Conservation (phyloP, 2,797 vertebrate species). For the Propithecus deckenii region DNA sequence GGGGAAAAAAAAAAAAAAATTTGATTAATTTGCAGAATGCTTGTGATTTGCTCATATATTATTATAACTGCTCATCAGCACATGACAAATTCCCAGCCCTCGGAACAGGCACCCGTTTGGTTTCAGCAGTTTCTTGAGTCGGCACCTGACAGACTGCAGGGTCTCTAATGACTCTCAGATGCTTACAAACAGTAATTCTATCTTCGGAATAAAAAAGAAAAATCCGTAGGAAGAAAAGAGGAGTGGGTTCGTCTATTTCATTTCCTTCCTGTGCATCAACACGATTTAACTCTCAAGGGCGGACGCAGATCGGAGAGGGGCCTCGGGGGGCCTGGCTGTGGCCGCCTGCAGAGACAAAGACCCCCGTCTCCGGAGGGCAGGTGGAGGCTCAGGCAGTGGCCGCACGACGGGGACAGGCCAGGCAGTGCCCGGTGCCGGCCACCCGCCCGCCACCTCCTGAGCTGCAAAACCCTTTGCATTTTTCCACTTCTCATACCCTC, state of each 20-base stretch:
- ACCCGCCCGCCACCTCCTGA: neutral
- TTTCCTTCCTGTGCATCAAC: constrained; percentile 87
- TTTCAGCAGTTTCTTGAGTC: constrained; percentile 92
- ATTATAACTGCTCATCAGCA: constrained; percentile 95
- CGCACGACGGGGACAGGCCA: neutral
- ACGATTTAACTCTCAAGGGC: constrained; percentile 85
- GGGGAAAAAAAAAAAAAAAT: constrained; percentile 81
- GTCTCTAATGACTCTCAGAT: constrained; percentile 95
- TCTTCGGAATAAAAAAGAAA: constrained; percentile 89
- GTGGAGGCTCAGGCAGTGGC: constrained; percentile 48
- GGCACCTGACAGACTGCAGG: constrained; percentile 94
- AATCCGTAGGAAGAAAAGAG: constrained; percentile 86
- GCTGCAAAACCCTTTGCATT: neutral
- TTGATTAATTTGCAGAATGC: constrained; percentile 96
- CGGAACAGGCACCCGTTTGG: constrained; percentile 89
- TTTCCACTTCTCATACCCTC: constrained; percentile 76
- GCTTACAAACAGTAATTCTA: constrained; percentile 94
- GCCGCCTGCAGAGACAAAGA: constrained; percentile 82
- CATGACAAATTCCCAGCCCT: constrained; percentile 92
- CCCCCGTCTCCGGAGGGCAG: constrained; percentile 78
- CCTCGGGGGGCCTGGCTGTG: constrained; percentile 53
- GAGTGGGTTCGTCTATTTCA: constrained; percentile 86
- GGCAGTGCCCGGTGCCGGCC: accelerated
- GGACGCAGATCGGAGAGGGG: constrained; percentile 70
- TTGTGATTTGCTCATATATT: constrained; percentile 95